phyloP scores from a whole-genome alignment of 2,113 vertebrate species.

The Pygoscelis antarcticus region DNA sequence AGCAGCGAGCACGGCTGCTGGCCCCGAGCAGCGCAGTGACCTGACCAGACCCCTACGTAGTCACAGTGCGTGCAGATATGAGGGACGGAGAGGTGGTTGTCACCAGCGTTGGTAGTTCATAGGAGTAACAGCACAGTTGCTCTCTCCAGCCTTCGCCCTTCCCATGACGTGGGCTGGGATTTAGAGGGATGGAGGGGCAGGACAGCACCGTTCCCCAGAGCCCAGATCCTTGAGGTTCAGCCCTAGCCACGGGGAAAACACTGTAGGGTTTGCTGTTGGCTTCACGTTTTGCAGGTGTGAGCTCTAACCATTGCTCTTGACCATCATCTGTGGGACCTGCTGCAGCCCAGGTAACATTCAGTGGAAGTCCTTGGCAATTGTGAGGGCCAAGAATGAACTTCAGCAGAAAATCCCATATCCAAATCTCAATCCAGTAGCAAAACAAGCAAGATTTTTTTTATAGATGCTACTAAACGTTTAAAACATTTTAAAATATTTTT shows the following conservation, averaged over 20 bases:
- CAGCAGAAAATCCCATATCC: background rate
- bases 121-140: background rate
- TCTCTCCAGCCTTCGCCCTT: background rate
- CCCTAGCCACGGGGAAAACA: background rate
- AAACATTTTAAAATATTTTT: slow-evolving; percentile 43
- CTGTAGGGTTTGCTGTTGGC: background rate
- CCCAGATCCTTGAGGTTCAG: background rate
- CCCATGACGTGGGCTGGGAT: background rate
- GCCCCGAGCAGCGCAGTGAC: background rate
- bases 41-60: background rate
- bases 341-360: background rate
- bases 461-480: slow-evolving; percentile 6
- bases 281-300: background rate
- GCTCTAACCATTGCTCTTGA: background rate
- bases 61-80: background rate
- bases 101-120: rapidly evolving
- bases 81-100: background rate
- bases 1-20: background rate
- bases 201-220: background rate
- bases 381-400: background rate
- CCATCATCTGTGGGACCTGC: background rate
- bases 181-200: background rate
- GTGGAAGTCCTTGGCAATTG: background rate
- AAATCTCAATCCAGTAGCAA: slow-evolving; percentile 4
- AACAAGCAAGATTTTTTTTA: slow-evolving; percentile 26